A percentile compares a stretch with the other conserved stretches of the same genome.
These are phyloP conservation scores for Cecropterus lyciades DNA, from an alignment of 1,140 invertebrate species.

Conservation along the genomic window DNA sequence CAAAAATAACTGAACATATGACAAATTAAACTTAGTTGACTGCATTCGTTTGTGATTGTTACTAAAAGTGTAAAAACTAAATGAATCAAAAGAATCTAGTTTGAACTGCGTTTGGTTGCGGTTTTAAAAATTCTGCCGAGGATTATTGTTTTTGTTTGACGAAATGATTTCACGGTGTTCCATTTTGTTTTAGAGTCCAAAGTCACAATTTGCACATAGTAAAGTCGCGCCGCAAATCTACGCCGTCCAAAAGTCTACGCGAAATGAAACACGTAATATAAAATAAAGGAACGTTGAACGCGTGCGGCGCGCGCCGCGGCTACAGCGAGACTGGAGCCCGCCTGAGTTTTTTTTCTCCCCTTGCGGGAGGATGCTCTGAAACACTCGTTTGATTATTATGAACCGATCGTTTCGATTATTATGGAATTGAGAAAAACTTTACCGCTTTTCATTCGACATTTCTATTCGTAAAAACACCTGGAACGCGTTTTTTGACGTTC, in stretches of 20 bases:
- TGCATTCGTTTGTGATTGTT: constrained; percentile 67
- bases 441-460: constrained; percentile 22
- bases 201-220: constrained; percentile 76
- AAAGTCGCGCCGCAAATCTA: constrained; percentile 59
- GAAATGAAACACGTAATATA: constrained; percentile 82
- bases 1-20: constrained; percentile 60
- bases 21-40: constrained; percentile 56
- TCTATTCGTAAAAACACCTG: constrained; percentile 27
- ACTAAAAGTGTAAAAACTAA: constrained; percentile 51
- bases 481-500: constrained; percentile 13
- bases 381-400: constrained; percentile 62
- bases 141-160: constrained; percentile 64
- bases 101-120: constrained; percentile 79
- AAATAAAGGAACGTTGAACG: constrained; percentile 75
- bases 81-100: constrained; percentile 66
- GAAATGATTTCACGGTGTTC: constrained; percentile 69
- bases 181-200: constrained; percentile 72
- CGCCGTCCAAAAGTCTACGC: constrained; percentile 78
- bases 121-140: constrained; percentile 66
- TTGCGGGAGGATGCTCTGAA: constrained; percentile 70
- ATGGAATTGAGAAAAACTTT: constrained; percentile 46
- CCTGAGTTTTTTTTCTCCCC: constrained; percentile 71
- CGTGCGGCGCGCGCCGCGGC: constrained; percentile 75
- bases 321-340: constrained; percentile 65
- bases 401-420: constrained; percentile 58